A percentile compares a stretch with the other conserved stretches of the same genome.
These are phyloP conservation scores for Sclerurus mexicanus DNA, from an alignment of 2,113 vertebrate species.

Conservation along the genomic window DNA sequence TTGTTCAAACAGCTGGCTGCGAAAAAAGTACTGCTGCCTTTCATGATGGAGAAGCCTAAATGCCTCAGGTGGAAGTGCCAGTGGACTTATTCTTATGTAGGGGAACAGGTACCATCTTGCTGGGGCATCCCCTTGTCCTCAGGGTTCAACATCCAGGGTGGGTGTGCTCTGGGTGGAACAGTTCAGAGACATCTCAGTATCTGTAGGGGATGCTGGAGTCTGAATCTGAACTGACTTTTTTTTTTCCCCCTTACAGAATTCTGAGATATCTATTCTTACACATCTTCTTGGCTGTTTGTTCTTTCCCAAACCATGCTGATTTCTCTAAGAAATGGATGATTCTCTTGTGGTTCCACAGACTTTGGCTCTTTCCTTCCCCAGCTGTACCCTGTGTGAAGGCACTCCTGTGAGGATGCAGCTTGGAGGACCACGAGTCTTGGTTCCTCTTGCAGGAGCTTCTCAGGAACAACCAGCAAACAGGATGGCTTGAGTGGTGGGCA, in stretches of 20 bases:
- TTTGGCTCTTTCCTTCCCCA: background rate
- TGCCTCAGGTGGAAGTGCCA: accelerated
- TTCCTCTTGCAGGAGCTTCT: background rate
- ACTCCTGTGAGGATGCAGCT: background rate
- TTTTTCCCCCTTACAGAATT: background rate
- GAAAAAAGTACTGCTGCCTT: background rate
- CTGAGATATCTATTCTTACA: background rate
- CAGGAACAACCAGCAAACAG: background rate
- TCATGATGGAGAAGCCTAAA: accelerated
- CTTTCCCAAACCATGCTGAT: background rate
- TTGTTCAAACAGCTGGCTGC: background rate
- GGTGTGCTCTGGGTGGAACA: no score
- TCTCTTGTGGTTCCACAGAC: background rate
- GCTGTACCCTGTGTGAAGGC: accelerated
- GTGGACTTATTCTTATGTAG: accelerated
- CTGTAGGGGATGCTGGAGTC: background rate
- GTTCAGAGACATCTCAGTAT: background rate
- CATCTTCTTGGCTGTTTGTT: background rate
- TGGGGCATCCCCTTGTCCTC: background rate
- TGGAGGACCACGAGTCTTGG: accelerated
- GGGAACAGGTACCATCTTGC: background rate
- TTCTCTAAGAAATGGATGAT: background rate
- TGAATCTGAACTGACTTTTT: background rate
- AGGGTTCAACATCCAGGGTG: background rate
- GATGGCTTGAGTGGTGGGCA: background rate